Conservation (phyloP, 37 sponge, comb jelly and placozoan species). For the Beroe ovata region DNA sequence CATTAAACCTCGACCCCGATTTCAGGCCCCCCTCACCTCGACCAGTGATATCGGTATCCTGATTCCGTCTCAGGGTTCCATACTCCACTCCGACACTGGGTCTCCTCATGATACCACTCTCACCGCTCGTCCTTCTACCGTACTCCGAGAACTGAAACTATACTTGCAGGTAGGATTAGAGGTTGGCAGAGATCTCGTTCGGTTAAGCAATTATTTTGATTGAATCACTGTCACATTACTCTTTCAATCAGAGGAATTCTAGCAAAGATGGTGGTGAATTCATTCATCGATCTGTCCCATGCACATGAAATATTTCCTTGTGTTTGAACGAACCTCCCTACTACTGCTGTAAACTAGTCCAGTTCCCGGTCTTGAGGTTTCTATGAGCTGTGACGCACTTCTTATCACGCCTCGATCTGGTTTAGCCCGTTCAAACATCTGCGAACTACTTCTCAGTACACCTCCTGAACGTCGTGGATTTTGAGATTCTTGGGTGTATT, state of each 20-base stretch:
- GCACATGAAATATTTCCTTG: too few relatives aligned
- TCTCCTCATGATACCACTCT: not conserved
- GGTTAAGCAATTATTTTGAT: too few relatives aligned
- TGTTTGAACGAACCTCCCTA: constrained; percentile 22
- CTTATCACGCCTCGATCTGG: constrained; percentile 15
- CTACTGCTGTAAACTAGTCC: not conserved
- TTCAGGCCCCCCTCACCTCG: too few relatives aligned
- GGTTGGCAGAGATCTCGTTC: too few relatives aligned
- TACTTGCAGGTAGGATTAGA: too few relatives aligned
- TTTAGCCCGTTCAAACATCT: not conserved
- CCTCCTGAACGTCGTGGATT: too few relatives aligned
- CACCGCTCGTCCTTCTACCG: not conserved
- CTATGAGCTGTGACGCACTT: constrained; percentile 16
- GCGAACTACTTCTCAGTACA: constrained; percentile 6
- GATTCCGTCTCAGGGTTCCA: not conserved
- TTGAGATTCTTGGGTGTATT: too few relatives aligned
- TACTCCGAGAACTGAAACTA: not conserved
- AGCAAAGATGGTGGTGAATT: too few relatives aligned
- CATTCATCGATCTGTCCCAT: too few relatives aligned
- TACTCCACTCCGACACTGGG: not conserved
- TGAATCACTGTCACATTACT: too few relatives aligned
- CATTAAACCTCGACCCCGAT: too few relatives aligned
- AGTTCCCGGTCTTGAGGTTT: constrained; percentile 7
- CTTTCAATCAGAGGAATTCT: too few relatives aligned
- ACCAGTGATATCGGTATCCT: not conserved